Evolutionary conservation across 2,113 vertebrate species (phyloP).

Genomic region (Eidolon helvum): DNA sequence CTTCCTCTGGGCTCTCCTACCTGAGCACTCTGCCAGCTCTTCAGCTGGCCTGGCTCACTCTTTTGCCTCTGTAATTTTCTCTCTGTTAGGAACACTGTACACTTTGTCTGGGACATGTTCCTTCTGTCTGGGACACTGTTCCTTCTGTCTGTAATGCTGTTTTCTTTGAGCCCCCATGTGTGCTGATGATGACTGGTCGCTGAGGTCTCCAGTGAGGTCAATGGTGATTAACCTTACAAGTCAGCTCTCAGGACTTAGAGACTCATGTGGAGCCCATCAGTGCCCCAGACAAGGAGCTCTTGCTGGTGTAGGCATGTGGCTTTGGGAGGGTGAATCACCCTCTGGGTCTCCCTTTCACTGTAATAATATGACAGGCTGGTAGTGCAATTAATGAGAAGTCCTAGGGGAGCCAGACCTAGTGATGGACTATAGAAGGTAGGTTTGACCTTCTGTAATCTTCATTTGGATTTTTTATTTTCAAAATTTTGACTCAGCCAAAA

Average conservation of each 20-base stretch:
- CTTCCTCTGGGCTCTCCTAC: too few relatives aligned
- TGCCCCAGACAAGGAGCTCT: background rate
- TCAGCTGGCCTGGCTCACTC: background rate
- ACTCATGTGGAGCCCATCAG: background rate
- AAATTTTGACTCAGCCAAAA: background rate
- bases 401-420: background rate
- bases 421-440: accelerated
- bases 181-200: background rate
- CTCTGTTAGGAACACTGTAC: background rate
- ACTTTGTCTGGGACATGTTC: background rate
- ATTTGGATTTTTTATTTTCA: background rate
- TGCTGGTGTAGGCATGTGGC: background rate
- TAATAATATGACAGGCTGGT: background rate
- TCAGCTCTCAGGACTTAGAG: background rate
- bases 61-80: background rate
- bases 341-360: background rate
- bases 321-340: background rate
- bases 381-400: background rate
- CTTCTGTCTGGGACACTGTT: background rate
- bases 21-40: background rate
- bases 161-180: background rate
- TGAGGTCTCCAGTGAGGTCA: background rate
- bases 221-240: background rate
- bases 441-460: background rate
- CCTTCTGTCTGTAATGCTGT: background rate